Base-by-base conservation (phyloP, 2,888 invertebrate genomes). In the Saturnia pavonia region DNA sequence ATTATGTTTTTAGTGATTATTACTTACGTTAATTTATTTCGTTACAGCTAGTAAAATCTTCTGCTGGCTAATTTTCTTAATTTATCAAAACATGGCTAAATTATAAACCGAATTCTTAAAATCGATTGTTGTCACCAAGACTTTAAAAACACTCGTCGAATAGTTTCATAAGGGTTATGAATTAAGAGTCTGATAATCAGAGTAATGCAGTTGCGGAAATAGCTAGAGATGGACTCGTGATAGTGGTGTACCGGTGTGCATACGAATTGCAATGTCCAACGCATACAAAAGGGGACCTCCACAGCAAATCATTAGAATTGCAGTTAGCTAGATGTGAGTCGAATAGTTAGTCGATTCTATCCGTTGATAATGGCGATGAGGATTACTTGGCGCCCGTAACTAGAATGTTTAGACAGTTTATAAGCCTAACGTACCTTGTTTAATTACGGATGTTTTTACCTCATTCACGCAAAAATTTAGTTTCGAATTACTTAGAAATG, bases 231-330 rank as follows among this genome's bases (percentile, higher is more conserved):
- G 85, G 82, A 84, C 82, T 79, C 83, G 87, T 89, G 86, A 82
- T 81, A 83, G 79, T 77, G 80, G 81, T 81, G 85, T 85, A 86
- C 84, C 86, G 51, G 70, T 75, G 85, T 81, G 89, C 89, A 88
- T 90, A 87, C 87, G 81, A 86, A 88, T 78, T 78, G 80, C 81
- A 80, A 81, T 80, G 87, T 80, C 78, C 79, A 77, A 76, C 80
- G 92, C 91, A 92, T 93, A 93, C 91, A 87, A 89, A 92, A 82
- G 79, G 87, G 88, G 88, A 88, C 89, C 89, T 88, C 90, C 90
- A 86, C 83, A 77, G 88, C 89, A 89, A 92, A 92, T 92, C 91
- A 91, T 92, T 92, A 89, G 87, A 87, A 88, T 91, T 91, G 90
- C 91, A 88, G 89, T 89, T 90, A 91, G 88, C 87, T 85, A 88